Evolutionary conservation across 2,797 vertebrate genomes (phyloP), one percentile per base, ranked within the genome.

Genomic region (Notolepis coatsorum): DNA sequence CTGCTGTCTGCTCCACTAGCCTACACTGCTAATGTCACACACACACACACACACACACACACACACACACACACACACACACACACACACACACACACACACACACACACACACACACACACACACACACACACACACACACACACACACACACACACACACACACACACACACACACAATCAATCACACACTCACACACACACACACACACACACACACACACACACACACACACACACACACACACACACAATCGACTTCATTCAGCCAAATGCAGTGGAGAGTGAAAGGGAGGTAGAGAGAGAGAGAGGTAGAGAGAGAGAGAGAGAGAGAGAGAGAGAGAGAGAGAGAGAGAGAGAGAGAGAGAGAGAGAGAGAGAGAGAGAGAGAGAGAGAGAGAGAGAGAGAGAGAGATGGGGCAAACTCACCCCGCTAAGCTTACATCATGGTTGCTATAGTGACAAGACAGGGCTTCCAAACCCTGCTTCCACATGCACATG

Each of bases 361-460:
- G 55, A 56, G 62, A 71, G 39, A 59, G 43, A 56, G 46, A 37
- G 61, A 51, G 68, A 20, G 37, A 27, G 52, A 33, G 65, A 10
- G 17, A 28, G 59, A 10, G 18, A 8, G 9, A 39, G 17, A 7
- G 18, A 7, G 49, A 15, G 28, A 17, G 54, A 17, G 25, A 7
- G 33, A 35, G 42, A 15, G 35, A 18, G 33, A 46, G 39, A 68
- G 53, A 61, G 70, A 65, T 37, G 38, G 41, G 66, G 73, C 35
- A 25, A 66, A 65, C 58, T 75, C 60, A 51, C 66, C 61, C 66
- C 68, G 76, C 65, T 80, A 49, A 17, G 73, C 73, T 85, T 79
- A 81, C 73, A 79, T 85, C 80, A 83, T 53, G 46, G 79, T 83
- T 81, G 72, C 76, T 75, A 81, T 85, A 82, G 80, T 73, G 80